Evolutionary conservation across 2,797 vertebrate species (phyloP), one percentile per base, ranked within the genome.

Genomic region (Poecilia picta): DNA sequence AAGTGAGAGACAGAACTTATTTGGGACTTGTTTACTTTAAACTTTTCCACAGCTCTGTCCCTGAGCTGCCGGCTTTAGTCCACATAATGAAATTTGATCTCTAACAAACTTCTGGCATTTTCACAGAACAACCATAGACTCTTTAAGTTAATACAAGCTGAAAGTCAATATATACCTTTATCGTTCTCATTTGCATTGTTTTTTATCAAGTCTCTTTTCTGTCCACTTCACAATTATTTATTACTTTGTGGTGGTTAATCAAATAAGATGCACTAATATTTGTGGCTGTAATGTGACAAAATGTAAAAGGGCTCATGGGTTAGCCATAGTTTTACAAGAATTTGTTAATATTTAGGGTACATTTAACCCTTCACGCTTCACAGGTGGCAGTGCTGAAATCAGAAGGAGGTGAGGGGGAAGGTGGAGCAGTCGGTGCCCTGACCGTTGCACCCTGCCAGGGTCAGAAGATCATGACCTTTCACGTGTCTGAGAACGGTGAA

Each of bases 341-440:
- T 71, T 7, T 71, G 5, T 4, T 72, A 15, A 0, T 4, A 0
- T 51, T 66, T 57, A 74, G 0, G 20, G 11, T 46, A 39, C 70
- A 39, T 45, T 51, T 1, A 62, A 43, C 8, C 20, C 1, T 11
- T 45, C 74, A 15, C 81, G 28, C 36, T 87, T 5, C 0, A 83
- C 87, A 99, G 98, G 97, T 99, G 86, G 95, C 98, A 0, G 96
- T 99, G 79, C 95, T 98, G 76, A 98, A 99, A 82, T 94, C 97
- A 0, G 96, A 98, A 95, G 89, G 93, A 0, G 88, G 95, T 55
- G 88, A 81, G 57, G 72, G 94, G 23, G 93, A 92, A 1, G 91
- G 89, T 0, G 88, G 92, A 47, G 66, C 84, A 0, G 95, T 89
- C 88, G 84, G 84, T 28, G 64, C 94, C 18, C 75, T 93, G 7